Base-by-base conservation (phyloP, 2,888 invertebrate genomes). In the Eremobia ochroleuca region DNA sequence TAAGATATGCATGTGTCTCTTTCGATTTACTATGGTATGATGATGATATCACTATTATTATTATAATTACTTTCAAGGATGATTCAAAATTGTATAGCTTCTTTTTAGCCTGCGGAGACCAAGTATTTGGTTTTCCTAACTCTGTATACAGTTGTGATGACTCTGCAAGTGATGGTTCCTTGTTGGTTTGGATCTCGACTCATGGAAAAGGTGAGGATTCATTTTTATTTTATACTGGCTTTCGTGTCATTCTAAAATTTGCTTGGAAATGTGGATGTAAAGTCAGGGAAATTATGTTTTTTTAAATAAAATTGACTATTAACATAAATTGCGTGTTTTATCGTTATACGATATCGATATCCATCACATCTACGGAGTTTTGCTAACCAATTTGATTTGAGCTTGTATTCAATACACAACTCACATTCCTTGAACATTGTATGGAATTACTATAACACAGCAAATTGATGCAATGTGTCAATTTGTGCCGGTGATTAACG, bases 161-260 rank as follows among this genome's bases (percentile, higher is more conserved):
- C 92, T 1, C 81, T 92, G 37, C 93, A 93, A 90, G 93, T 95
- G 37, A 80, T 95, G 85, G 90, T 94, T 3, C 95, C 95, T 1
- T 94, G 95, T 79, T 96, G 93, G 94, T 94, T 94, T 86, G 96
- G 96, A 55, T 94, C 93, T 58, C 88, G 85, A 6, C 92, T 96
- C 25, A 92, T 92, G 43, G 91, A 92, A 43, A 93, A 93, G 92
- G 96, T 95, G 79, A 72, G 52, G 37, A 18, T 25, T 2, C 1
- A 3, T 68, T 55, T 31, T 25, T 52, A n/a, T 73, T 74, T 64
- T 43, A 18, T 28, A 2, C 0, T 46, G 11, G 1, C 3, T 65
- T 65, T 65, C 2, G 6, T 13, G 6, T 28, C 21, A 28, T 28
- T 46, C 13, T 46, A 4, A 13, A 21, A 13, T 11, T 64, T 28